A percentile compares a stretch with the other conserved stretches of the same genome.
phyloP scores from a whole-genome alignment of 2,888 invertebrate species.

The Andrena hattorfiana region DNA sequence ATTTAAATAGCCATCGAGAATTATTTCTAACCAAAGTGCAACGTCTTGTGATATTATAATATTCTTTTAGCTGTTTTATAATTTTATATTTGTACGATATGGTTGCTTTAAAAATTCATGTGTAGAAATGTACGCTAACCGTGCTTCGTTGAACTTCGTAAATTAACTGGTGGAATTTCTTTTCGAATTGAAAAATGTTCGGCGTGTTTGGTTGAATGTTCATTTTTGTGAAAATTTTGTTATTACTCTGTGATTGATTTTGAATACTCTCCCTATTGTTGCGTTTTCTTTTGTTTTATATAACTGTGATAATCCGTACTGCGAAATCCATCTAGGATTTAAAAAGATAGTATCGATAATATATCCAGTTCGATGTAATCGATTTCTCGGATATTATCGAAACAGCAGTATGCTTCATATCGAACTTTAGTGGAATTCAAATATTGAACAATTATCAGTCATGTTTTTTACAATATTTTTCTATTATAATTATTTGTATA shows the following conservation, averaged over 20 bases:
- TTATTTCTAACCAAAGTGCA: too few relatives aligned
- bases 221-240: slow-evolving; percentile 24
- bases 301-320: too few relatives aligned
- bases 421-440: too few relatives aligned
- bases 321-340: neutral
- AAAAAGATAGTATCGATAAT: too few relatives aligned
- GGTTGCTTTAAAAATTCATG: too few relatives aligned
- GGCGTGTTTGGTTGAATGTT: slow-evolving; percentile 17
- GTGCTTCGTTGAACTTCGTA: slow-evolving; percentile 77
- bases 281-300: neutral
- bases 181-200: slow-evolving; percentile 74
- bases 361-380: slow-evolving; percentile 16
- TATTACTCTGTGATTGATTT: neutral
- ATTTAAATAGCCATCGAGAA: too few relatives aligned
- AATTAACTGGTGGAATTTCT: slow-evolving; percentile 73
- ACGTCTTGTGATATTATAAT: neutral
- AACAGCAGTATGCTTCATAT: too few relatives aligned
- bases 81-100: neutral
- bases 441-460: too few relatives aligned
- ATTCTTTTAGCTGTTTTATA: neutral
- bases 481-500: too few relatives aligned
- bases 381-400: slow-evolving; percentile 5
- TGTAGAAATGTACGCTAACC: slow-evolving; percentile 57
- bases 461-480: too few relatives aligned
- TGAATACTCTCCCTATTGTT: neutral